Conservation (phyloP, 2,888 invertebrate genomes). For the Macrophya alboannulata region DNA sequence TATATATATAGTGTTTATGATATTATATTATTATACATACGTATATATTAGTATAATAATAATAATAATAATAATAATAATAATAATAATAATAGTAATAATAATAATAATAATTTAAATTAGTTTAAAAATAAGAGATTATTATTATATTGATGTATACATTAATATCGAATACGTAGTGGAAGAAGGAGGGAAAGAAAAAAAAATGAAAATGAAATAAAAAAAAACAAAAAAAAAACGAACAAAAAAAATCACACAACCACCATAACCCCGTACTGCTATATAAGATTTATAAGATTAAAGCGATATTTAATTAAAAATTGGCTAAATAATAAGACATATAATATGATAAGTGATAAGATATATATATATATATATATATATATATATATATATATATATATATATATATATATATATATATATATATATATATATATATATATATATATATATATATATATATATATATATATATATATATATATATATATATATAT, state of each 20-base stretch:
- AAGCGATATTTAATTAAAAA: conserved; percentile 2
- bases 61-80: conserved; percentile 8
- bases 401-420: too few relatives aligned
- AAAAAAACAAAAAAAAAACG: background rate
- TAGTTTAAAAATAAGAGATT: background rate
- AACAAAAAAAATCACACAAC: background rate
- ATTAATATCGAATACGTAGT: background rate
- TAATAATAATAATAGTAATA: conserved; percentile 15
- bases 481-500: too few relatives aligned
- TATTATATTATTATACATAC: background rate
- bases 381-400: too few relatives aligned
- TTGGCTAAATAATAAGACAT: conserved; percentile 3
- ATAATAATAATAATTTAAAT: conserved; percentile 12
- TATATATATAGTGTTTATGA: too few relatives aligned
- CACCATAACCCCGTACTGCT: background rate
- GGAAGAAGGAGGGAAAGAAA: background rate
- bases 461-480: too few relatives aligned
- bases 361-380: background rate
- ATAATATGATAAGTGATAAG: too few relatives aligned
- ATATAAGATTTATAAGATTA: conserved; percentile 34
- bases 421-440: too few relatives aligned
- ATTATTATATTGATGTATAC: background rate
- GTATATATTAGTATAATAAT: background rate
- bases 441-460: too few relatives aligned
- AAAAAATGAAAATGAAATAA: background rate